Conservation (phyloP, 2,113 vertebrate genomes). For the Beaufortia kweichowensis region DNA sequence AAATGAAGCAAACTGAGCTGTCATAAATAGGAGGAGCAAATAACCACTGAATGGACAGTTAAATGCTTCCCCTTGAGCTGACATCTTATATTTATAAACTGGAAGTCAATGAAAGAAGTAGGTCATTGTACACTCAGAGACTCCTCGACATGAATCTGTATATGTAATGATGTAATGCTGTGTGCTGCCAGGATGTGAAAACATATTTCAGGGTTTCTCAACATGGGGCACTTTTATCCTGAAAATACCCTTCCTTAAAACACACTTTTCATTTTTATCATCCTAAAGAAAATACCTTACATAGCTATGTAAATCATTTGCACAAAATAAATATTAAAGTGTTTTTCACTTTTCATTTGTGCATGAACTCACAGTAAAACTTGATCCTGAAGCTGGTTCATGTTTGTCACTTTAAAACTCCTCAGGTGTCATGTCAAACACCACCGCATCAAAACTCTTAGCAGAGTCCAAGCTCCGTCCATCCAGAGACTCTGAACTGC, state of each 20-base stretch:
- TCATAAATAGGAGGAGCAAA: background rate
- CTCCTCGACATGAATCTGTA: background rate
- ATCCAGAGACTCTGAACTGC: conserved; percentile 95
- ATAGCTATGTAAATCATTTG: no score
- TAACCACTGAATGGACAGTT: background rate
- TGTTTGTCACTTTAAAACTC: no score
- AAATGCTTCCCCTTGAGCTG: background rate
- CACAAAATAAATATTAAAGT: no score
- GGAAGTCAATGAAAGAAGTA: background rate
- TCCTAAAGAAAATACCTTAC: no score
- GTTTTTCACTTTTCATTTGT: background rate
- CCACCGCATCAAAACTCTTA: conserved; percentile 95
- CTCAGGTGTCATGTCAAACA: conserved; percentile 94
- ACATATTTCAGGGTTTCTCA: background rate
- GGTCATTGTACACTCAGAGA: background rate
- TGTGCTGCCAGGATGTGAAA: background rate
- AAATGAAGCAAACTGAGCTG: background rate
- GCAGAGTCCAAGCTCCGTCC: conserved; percentile 87
- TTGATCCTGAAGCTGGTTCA: no score
- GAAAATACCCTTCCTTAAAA: background rate
- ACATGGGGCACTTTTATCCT: background rate
- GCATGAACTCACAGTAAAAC: background rate
- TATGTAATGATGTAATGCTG: background rate
- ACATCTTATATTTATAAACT: background rate
- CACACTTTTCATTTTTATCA: no score